Percentiles rank a stretch among this genome's conserved stretches.
Conservation (phyloP, 2,888 invertebrate species). For the Graphium colonna region DNA sequence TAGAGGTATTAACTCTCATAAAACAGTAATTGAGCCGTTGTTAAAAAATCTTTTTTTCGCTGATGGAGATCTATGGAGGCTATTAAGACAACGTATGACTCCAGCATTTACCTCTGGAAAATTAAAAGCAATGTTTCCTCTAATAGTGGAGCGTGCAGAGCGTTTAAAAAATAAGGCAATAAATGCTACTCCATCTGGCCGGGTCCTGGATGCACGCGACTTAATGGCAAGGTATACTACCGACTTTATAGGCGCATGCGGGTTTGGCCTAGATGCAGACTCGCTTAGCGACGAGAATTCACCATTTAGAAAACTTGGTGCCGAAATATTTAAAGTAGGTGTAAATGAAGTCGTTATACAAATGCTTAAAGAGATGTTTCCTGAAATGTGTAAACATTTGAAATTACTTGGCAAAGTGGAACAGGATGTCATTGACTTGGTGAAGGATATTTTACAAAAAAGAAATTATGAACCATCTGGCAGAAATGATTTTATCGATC, state of each 20-base stretch:
- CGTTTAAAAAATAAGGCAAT: slow-evolving; percentile 40
- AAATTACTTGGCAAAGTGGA: slow-evolving; percentile 40
- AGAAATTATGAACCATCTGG: slow-evolving; percentile 24
- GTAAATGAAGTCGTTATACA: slow-evolving; percentile 4
- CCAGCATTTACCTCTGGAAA: slow-evolving; percentile 33
- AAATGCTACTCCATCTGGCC: slow-evolving; percentile 32
- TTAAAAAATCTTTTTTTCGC: slow-evolving; percentile 29
- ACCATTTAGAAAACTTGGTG: slow-evolving; percentile 29
- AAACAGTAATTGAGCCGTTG: slow-evolving; percentile 27
- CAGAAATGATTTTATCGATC: slow-evolving; percentile 27
- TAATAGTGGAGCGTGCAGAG: slow-evolving; percentile 35
- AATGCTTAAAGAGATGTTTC: slow-evolving; percentile 44
- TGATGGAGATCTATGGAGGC: slow-evolving; percentile 44
- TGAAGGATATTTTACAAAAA: slow-evolving; percentile 24
- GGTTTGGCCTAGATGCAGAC: slow-evolving; percentile 30
- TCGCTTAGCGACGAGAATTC: slow-evolving; percentile 29
- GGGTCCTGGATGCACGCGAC: slow-evolving; percentile 37
- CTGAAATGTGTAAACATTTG: slow-evolving; percentile 39
- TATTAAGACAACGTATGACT: slow-evolving; percentile 55
- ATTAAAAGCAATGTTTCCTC: slow-evolving; percentile 34
- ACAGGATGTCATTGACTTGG: slow-evolving; percentile 36
- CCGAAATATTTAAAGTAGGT: slow-evolving; percentile 24
- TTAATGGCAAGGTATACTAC: slow-evolving; percentile 34
- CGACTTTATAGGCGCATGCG: slow-evolving; percentile 35
- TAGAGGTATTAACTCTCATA: slow-evolving; percentile 24